Evolutionary conservation across 2,888 invertebrate genomes (phyloP).

Genomic region (Thelaira solivaga): DNA sequence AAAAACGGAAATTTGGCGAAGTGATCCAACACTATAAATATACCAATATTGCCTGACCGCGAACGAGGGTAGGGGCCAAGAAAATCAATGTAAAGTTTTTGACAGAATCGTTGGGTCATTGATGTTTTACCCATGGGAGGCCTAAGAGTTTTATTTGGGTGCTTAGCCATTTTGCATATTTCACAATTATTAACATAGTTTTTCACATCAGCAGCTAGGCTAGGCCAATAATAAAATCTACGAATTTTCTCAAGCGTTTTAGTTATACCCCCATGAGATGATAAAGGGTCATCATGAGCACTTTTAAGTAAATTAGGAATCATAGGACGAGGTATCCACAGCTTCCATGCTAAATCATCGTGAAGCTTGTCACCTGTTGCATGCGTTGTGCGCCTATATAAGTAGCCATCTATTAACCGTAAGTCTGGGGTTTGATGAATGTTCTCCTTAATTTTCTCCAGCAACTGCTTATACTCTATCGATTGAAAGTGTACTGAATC

Average conservation of each 20-base stretch:
- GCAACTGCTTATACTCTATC: background rate
- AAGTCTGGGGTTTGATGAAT: background rate
- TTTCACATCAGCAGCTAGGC: background rate
- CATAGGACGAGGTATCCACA: background rate
- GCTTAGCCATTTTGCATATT: background rate
- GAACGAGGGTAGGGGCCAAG: background rate
- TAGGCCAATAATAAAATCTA: background rate
- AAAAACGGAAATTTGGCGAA: background rate
- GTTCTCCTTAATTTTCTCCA: background rate
- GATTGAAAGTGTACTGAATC: background rate
- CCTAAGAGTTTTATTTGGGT: background rate
- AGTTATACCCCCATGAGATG: background rate
- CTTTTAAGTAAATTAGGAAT: background rate
- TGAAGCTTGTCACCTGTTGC: background rate
- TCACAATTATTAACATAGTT: conserved; percentile 4
- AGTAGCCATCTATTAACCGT: background rate
- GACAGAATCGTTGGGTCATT: background rate
- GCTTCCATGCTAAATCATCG: background rate
- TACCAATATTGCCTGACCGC: background rate
- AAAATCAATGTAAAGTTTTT: background rate
- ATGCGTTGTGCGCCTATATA: background rate
- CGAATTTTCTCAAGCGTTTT: background rate
- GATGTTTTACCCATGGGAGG: background rate
- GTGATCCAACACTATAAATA: background rate
- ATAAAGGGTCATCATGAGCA: background rate